Conservation (phyloP, 2,888 invertebrate species). For the Mesoligia furuncula region DNA sequence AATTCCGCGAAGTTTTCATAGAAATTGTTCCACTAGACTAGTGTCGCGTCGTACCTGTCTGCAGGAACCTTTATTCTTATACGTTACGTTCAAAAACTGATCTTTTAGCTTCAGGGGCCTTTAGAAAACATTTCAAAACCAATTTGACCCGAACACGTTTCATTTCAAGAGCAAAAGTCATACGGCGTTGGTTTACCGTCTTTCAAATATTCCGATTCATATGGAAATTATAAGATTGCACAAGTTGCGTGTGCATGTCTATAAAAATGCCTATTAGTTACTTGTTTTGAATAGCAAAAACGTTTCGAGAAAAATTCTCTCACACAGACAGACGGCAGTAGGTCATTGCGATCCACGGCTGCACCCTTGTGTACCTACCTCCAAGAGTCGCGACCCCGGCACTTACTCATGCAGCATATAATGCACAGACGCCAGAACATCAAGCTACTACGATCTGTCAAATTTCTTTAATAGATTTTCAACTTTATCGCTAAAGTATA, state of each 20-base stretch:
- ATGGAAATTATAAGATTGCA: slow-evolving; percentile 44
- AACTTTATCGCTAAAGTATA: no score
- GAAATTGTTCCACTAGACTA: no score
- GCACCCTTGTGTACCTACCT: slow-evolving; percentile 34
- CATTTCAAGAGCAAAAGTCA: neutral
- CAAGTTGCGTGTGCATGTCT: slow-evolving; percentile 19
- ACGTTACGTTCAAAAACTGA: neutral
- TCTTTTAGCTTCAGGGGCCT: neutral
- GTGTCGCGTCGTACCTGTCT: no score
- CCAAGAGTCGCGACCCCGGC: slow-evolving; percentile 34
- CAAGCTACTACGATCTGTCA: no score
- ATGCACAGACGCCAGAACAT: neutral
- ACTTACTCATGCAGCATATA: slow-evolving; percentile 2
- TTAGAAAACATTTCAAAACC: neutral
- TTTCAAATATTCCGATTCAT: slow-evolving; percentile 40
- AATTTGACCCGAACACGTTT: neutral
- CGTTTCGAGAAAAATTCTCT: slow-evolving; percentile 49
- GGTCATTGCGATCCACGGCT: slow-evolving; percentile 57
- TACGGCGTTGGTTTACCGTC: neutral
- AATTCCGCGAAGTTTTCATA: no score
- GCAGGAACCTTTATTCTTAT: neutral
- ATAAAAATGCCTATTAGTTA: slow-evolving; percentile 52
- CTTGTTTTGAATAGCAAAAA: slow-evolving; percentile 49
- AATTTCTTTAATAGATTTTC: no score
- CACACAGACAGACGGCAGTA: slow-evolving; percentile 29